A percentile compares a stretch with the other conserved stretches of the same genome.
These are phyloP conservation scores for Halichoeres trimaculatus DNA, from an alignment of 2,113 vertebrate genomes.

Conservation along the genomic window DNA sequence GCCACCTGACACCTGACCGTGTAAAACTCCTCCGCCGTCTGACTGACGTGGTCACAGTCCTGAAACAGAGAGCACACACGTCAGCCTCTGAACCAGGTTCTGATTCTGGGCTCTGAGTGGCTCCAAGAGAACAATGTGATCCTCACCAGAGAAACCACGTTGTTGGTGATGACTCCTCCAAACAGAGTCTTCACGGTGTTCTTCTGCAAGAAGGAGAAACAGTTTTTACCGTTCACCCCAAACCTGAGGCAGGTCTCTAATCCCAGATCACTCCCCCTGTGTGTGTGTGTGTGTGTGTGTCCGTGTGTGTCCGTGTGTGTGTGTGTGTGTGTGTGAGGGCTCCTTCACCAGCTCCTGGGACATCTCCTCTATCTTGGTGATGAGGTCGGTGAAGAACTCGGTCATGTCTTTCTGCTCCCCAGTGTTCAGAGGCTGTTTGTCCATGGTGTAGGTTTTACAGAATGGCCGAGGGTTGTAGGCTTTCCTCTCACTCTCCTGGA, in stretches of 20 bases:
- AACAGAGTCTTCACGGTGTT: slow-evolving; percentile 99
- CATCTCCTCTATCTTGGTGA: slow-evolving; percentile 99
- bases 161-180: slow-evolving; percentile 99
- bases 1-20: slow-evolving; percentile 98
- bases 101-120: no score
- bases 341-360: slow-evolving; percentile 92
- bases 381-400: slow-evolving; percentile 98
- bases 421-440: slow-evolving; percentile 98
- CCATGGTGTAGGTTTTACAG: slow-evolving; percentile 99
- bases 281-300: no score
- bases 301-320: not conserved
- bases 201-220: slow-evolving; percentile 84
- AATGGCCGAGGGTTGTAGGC: slow-evolving; percentile 98
- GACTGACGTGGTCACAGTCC: slow-evolving; percentile 99
- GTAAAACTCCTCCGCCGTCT: slow-evolving; percentile 99
- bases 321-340: no score
- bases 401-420: slow-evolving; percentile 99
- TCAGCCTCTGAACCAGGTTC: not conserved
- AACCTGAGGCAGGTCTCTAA: no score
- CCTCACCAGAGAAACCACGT: slow-evolving; percentile 98
- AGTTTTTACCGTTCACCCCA: no score
- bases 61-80: slow-evolving; percentile 50
- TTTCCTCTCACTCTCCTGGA: slow-evolving; percentile 97
- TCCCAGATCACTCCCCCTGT: no score
- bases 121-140: not conserved